phyloP scores from a whole-genome alignment of 2,888 invertebrate genomes.

The Catocala sponsa region DNA sequence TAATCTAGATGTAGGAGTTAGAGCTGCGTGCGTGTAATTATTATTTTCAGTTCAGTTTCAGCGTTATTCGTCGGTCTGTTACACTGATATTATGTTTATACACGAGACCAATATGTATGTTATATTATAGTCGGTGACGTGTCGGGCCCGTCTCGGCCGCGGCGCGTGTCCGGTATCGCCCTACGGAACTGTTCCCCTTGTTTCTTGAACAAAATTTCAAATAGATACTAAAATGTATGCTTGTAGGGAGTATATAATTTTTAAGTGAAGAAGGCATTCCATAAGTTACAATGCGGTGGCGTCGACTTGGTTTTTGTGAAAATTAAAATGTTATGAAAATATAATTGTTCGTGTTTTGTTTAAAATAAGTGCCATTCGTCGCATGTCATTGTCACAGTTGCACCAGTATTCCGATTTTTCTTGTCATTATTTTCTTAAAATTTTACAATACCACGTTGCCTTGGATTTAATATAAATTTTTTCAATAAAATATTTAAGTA shows the following conservation, averaged over 20 bases:
- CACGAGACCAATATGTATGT: constrained; percentile 37
- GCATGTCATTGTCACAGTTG: constrained; percentile 43
- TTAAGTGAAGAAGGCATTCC: constrained; percentile 86
- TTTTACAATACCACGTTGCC: constrained; percentile 87
- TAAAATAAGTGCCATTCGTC: constrained; percentile 80
- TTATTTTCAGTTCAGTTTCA: constrained; percentile 60
- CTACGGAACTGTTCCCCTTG: constrained; percentile 54
- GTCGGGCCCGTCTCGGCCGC: too few species aligned
- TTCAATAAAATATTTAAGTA: constrained; percentile 88
- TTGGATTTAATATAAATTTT: constrained; percentile 86
- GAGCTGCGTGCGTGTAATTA: constrained; percentile 73
- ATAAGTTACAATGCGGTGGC: constrained; percentile 81
- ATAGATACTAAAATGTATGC: constrained; percentile 73
- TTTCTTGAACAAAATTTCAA: constrained; percentile 71
- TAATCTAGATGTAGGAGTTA: constrained; percentile 81
- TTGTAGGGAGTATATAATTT: constrained; percentile 79
- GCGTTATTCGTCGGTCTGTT: constrained; percentile 44
- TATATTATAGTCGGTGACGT: constrained; percentile 37
- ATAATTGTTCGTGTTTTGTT: constrained; percentile 67
- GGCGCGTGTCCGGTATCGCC: constrained; percentile 34
- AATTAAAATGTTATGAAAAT: constrained; percentile 64
- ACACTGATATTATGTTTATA: constrained; percentile 59
- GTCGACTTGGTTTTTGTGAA: constrained; percentile 72
- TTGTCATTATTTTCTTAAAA: constrained; percentile 78
- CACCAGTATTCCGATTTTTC: constrained; percentile 55